Evolutionary conservation across 1,140 invertebrate species (phyloP), one percentile per base, ranked within the genome.

Genomic region (Lycorma delicatula): DNA sequence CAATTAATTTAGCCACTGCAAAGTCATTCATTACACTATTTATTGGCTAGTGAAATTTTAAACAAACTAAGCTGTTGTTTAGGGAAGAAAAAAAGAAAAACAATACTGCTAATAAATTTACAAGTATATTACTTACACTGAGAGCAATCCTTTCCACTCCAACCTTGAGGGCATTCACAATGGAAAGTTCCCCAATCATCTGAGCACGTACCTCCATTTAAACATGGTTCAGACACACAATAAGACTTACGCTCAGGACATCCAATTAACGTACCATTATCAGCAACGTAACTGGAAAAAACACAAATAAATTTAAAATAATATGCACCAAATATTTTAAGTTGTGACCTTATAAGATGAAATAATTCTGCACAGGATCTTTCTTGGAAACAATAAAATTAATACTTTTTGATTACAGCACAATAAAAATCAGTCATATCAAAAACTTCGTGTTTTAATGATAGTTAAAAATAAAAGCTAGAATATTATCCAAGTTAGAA

Each of bases 131-230:
- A 71, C 72, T 74, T 68, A 85, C 82, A 75, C 66, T 93, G 86
- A 59, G 82, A 80, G 65, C 95, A 97, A 60, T 93, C 89, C 67
- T 90, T 89, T n/a, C 91, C 91, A 0, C 88, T 85, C 73, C 81
- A 94, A 0, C 85, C 87, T 64, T 90, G 84, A 0, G 78, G 72
- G 68, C 95, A 98, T 36, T 85, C 77, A 75, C 95, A 98, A 5
- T 84, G 75, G 67, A 85, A 95, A 0, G 87, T 88, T 20, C 85
- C 84, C 92, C 93, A 98, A 2, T 87, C 83, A 62, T 97, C 91
- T 0, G 74, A 73, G 66, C 95, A 98, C 3, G 77, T 83, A 1
- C 89, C 94, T 47, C 85, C 85, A 74, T 96, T 91, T 67, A 85
- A 82, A 69, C 93, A 97, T 0, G 93, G 92, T 58, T 77, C 73